Percentiles rank a stretch among this genome's conserved stretches.
phyloP scores from a whole-genome alignment of 1,140 invertebrate genomes.

The Halictus rubicundus region DNA sequence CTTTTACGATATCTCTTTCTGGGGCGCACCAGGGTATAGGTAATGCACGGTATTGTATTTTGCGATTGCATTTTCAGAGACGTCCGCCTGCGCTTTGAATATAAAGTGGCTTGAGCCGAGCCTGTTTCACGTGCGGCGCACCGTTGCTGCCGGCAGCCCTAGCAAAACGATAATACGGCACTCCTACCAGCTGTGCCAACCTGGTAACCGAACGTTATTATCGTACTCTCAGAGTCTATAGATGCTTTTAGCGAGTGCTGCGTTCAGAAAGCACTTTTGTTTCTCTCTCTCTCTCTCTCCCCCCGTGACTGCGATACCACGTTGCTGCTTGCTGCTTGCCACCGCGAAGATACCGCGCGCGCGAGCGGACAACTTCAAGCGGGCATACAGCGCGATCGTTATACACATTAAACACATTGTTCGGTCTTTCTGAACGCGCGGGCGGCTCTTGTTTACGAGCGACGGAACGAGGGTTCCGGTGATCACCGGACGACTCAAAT shows the following conservation, averaged over 20 bases:
- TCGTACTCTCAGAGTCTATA: conserved; percentile 57
- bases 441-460: background rate
- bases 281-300: background rate
- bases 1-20: conserved; percentile 77
- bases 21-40: conserved; percentile 63
- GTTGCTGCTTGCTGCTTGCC: background rate
- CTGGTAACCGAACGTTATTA: conserved; percentile 62
- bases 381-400: background rate
- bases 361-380: conserved; percentile 18
- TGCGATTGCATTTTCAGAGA: conserved; percentile 79
- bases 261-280: conserved; percentile 58
- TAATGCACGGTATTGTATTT: conserved; percentile 77
- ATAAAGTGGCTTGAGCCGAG: conserved; percentile 70
- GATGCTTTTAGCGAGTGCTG: conserved; percentile 54
- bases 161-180: conserved; percentile 47
- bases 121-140: conserved; percentile 58
- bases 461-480: background rate
- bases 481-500: background rate
- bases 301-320: background rate
- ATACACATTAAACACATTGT: background rate
- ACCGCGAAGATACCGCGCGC: conserved; percentile 12
- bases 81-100: conserved; percentile 77
- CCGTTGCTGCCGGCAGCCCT: conserved; percentile 31
- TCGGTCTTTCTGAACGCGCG: background rate
- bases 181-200: conserved; percentile 60